Percentiles rank a stretch among this genome's conserved stretches.
Evolutionary conservation across 64 coral and sea anemone species (phyloP).

Genomic region (Hydrozoanthus tunicans): DNA sequence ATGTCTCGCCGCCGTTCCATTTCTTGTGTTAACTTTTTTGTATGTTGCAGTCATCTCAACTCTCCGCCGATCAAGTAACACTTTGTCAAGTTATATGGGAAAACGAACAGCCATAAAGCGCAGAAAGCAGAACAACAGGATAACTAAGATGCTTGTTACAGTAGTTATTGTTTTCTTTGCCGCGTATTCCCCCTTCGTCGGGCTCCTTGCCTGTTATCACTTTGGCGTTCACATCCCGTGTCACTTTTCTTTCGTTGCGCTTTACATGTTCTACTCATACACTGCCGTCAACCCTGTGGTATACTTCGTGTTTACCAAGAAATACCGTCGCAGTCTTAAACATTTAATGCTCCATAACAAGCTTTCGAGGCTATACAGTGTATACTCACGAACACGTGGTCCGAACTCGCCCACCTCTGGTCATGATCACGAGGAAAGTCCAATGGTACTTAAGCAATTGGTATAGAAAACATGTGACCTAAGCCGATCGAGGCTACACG

Average conservation of each 20-base stretch:
- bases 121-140: background rate
- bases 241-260: background rate
- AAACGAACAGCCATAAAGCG: background rate
- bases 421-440: too few relatives aligned
- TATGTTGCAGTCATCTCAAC: background rate
- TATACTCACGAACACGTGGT: background rate
- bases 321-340: background rate
- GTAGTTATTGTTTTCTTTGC: background rate
- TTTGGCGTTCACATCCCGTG: background rate
- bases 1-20: background rate
- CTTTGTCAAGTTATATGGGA: constrained; percentile 8
- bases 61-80: constrained; percentile 9
- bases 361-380: background rate
- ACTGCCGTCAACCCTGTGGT: constrained; percentile 10
- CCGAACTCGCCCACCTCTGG: too few relatives aligned
- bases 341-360: background rate
- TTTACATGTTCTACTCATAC: constrained; percentile 18
- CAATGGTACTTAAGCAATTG: too few relatives aligned
- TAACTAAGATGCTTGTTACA: constrained; percentile 1
- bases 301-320: constrained; percentile 27
- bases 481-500: too few relatives aligned
- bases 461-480: too few relatives aligned
- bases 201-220: background rate
- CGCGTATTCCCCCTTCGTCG: background rate
- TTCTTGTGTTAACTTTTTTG: background rate